These are phyloP conservation scores for Polyploca ridens DNA, from an alignment of 2,888 invertebrate species.

Conservation along the genomic window DNA sequence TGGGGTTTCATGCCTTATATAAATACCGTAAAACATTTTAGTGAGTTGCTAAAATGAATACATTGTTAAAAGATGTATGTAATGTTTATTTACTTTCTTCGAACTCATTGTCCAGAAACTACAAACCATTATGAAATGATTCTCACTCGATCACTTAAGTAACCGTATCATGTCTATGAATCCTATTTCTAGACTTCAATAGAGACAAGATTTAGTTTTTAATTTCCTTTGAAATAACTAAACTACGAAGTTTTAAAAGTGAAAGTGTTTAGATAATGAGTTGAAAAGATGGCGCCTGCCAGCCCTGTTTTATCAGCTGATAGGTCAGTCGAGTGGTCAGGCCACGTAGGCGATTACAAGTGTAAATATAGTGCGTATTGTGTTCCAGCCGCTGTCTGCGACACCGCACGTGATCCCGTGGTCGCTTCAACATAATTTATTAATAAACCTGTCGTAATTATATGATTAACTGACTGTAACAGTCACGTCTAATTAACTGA, in stretches of 20 bases:
- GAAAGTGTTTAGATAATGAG: conserved; percentile 1
- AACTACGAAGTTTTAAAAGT: background rate
- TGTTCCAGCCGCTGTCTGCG: conserved; percentile 18
- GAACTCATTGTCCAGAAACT: background rate
- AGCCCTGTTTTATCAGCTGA: conserved; percentile 34
- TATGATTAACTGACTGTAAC: background rate
- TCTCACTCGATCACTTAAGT: no score
- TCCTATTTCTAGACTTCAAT: background rate
- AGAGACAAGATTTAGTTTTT: background rate
- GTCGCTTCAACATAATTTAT: conserved; percentile 38
- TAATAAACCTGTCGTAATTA: conserved; percentile 42
- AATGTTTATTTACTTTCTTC: background rate
- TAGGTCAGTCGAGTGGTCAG: conserved; percentile 33
- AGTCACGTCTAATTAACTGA: conserved; percentile 13
- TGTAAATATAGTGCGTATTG: conserved; percentile 26
- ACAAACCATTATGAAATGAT: background rate
- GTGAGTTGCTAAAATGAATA: background rate
- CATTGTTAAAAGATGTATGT: background rate
- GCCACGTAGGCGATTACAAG: conserved; percentile 32
- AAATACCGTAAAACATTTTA: background rate
- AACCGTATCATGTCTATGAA: background rate
- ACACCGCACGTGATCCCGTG: conserved; percentile 41
- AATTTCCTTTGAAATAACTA: background rate
- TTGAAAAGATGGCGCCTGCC: background rate
- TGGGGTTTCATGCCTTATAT: background rate